phyloP scores from a whole-genome alignment of 2,888 invertebrate species.

The Perizoma flavofasciatum region DNA sequence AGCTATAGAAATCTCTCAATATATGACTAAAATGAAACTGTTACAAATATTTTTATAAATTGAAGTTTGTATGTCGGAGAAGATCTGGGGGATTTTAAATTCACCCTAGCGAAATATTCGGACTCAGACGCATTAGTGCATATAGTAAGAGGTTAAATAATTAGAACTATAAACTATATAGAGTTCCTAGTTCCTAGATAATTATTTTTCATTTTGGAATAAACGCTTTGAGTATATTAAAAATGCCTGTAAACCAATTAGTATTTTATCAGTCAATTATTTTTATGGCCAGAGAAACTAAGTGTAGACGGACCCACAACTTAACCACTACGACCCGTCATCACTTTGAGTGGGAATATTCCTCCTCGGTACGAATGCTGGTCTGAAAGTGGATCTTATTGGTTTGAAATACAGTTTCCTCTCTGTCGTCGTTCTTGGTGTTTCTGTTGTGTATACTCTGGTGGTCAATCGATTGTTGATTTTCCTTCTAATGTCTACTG shows the following conservation, averaged over 20 bases:
- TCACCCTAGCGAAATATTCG: conserved; percentile 40
- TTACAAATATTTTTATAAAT: conserved; percentile 40
- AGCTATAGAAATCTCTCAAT: conserved; percentile 74
- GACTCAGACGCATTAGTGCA: conserved; percentile 37
- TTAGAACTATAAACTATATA: no score
- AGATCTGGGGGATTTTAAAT: conserved; percentile 19
- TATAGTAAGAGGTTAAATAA: no score
- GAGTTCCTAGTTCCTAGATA: no score
- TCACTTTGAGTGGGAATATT: conserved; percentile 55
- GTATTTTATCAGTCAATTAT: conserved; percentile 55
- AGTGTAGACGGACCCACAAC: conserved; percentile 47
- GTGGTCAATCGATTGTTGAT: conserved; percentile 47
- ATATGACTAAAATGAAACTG: conserved; percentile 75
- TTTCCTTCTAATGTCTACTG: conserved; percentile 70
- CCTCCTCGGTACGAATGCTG: conserved; percentile 71
- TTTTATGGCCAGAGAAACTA: conserved; percentile 65
- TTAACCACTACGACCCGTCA: conserved; percentile 41
- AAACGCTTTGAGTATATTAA: not conserved
- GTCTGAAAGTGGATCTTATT: conserved; percentile 68
- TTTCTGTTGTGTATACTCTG: conserved; percentile 66
- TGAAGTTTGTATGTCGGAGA: no score
- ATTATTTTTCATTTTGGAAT: no score
- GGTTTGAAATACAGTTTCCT: conserved; percentile 69
- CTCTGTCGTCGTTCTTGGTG: conserved; percentile 69
- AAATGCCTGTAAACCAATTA: conserved; percentile 38